Evolutionary conservation across 1,140 invertebrate species (phyloP).

Genomic region (Nymphalis io): DNA sequence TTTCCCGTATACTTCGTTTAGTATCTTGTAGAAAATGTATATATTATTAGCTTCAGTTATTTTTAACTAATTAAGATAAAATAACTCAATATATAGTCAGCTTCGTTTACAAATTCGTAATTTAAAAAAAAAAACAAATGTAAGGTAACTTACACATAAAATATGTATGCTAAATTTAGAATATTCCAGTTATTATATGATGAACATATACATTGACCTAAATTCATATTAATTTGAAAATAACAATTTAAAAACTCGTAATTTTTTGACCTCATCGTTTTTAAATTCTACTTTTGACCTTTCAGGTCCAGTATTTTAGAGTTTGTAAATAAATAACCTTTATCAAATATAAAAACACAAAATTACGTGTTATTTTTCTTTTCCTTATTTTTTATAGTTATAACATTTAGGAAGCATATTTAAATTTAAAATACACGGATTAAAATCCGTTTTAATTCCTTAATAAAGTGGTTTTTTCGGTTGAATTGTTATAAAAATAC

Average conservation of each 20-base stretch:
- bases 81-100: too few species aligned
- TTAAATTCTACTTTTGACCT: neutral
- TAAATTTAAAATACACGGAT: slow-evolving; percentile 35
- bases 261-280: neutral
- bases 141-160: too few species aligned
- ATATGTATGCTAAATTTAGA: too few species aligned
- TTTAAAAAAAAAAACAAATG: too few species aligned
- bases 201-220: too few species aligned
- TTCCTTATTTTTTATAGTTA: slow-evolving; percentile 7
- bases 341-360: neutral
- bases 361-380: neutral
- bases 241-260: too few species aligned
- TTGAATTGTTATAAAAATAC: slow-evolving; percentile 57
- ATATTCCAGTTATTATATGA: too few species aligned
- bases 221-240: neutral
- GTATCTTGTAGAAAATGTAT: neutral
- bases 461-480: slow-evolving; percentile 61
- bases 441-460: slow-evolving; percentile 51
- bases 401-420: slow-evolving; percentile 32
- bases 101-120: too few species aligned
- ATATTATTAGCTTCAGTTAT: neutral
- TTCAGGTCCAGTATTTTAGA: neutral
- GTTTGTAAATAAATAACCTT: neutral
- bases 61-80: too few species aligned
- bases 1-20: slow-evolving; percentile 22